phyloP scores from a whole-genome alignment of 2,113 vertebrate genomes.

The Balaenoptera acutorostrata region DNA sequence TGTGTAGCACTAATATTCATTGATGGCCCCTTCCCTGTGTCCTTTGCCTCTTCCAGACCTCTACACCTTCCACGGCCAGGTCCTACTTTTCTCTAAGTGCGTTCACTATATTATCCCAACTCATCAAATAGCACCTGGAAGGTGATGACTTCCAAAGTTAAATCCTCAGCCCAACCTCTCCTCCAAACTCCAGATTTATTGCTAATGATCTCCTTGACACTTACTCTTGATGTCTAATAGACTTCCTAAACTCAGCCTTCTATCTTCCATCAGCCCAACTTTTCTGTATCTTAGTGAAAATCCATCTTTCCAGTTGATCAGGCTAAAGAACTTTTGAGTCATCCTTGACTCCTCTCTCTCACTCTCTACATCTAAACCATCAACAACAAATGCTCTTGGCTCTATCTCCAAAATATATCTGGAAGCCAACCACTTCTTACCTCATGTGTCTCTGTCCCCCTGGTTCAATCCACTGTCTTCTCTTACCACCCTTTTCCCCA shows the following conservation, averaged over 20 bases:
- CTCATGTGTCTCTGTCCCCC: neutral
- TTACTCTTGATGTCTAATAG: neutral
- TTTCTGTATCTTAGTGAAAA: neutral
- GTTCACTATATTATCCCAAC: neutral
- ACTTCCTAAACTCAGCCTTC: neutral
- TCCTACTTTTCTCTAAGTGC: neutral
- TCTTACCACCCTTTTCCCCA: neutral
- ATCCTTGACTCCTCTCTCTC: neutral
- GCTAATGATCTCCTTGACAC: neutral
- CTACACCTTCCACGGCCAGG: neutral
- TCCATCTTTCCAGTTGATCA: neutral
- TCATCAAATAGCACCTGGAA: neutral
- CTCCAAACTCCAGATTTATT: neutral
- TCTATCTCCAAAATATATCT: neutral
- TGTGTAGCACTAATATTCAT: neutral
- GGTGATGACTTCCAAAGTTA: neutral
- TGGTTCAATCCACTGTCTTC: neutral
- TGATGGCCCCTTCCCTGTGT: neutral
- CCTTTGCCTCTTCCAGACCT: neutral
- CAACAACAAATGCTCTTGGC: neutral
- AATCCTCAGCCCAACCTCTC: neutral
- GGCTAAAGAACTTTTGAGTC: neutral
- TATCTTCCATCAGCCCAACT: neutral
- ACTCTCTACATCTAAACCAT: neutral
- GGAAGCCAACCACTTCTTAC: neutral